Evolutionary conservation across 2,888 invertebrate species (phyloP), one percentile per base, ranked within the genome.

Genomic region (Gnatocerus cornutus): DNA sequence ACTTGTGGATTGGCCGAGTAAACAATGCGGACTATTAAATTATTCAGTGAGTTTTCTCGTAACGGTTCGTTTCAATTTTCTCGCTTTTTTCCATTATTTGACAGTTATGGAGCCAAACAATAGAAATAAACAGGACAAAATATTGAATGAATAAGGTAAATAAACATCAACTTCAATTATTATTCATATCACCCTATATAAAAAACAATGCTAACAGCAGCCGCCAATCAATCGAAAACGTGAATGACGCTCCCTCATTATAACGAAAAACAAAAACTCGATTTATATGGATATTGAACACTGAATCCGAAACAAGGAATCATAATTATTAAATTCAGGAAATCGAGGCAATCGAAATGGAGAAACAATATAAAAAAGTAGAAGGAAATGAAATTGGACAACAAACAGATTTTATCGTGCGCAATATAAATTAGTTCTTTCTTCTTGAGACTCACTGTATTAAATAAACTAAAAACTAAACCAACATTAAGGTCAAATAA

Each of bases 1-100:
- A 68, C 68, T 68, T 68, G 68, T 62, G 68, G 68, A 68, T 68
- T 68, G 68, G 55, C 33, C 62, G 45, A 46, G 68, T 62, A 68
- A 68, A 68, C 68, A 68, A 68, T 62, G 68, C 68, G 62, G 68
- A 62, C 62, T 67, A 21, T 59, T 67, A 59, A 67, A 67, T 67
- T 43, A 67, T 67, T 67, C 59, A 67, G 21, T 30, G 63, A 53
- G 30, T 53, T 53, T 63, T 45, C 43, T 52, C 43, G 53, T 30
- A 63, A 63, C 63, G 52, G 63, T 45, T 52, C 63, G 63, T 41
- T 63, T 45, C 43, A 63, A 53, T 63, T 63, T 63, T 53, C 45
- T 53, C 52, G 43, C 43, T 63, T 63, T 63, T 53, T 63, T 30
- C 27, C 63, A 63, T 53, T 63, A 53, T 63, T 63, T 63, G 63